Evolutionary conservation across 2,888 invertebrate species (phyloP), one percentile per base, ranked within the genome.

Genomic region (Agrochola macilenta): DNA sequence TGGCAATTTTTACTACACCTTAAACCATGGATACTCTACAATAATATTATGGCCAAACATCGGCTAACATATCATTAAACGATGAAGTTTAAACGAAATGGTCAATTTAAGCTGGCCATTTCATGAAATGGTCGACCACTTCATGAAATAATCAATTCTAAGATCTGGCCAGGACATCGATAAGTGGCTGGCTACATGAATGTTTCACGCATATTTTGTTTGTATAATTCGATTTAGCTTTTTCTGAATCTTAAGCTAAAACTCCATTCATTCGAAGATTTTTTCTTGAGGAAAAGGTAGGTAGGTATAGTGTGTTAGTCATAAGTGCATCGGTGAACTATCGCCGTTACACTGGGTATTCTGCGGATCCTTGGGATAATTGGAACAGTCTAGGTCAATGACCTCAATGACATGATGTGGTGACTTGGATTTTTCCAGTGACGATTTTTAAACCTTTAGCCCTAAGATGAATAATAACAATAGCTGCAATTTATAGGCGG

Each of bases 341-440:
- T 39, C 17, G 54, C 17, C 2, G 14, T 7, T 23, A 23, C 35
- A 35, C 14, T 14, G 54, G 61, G n/a, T 72, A 63, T 79, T 79
- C 46, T 35, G 7, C 12, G 4, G 12, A 35, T 54, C 9, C n/a
- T n/a, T n/a, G n/a, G n/a, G n/a, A n/a, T 35, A 35, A 57, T 58
- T 61, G 26, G 23, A n/a, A n/a, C n/a, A n/a, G 46, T 7, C 46
- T 46, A 80, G 35, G 26, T 39, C 54, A 80, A 63, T 63, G 14
- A 72, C 26, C 72, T 54, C 35, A n/a, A n/a, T n/a, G n/a, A 17
- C 5, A 43, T 46, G 49, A 69, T n/a, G 46, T 14, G 8, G n/a
- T 23, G 2, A 35, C 23, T 26, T 61, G 23, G 4, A 39, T 30
- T 58, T 68, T 76, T 30, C 57, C 20, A 11, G 39, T 79, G 26